Evolutionary conservation across 2,113 vertebrate species (phyloP), one percentile per base, ranked within the genome.

Genomic region (Passer montanus): DNA sequence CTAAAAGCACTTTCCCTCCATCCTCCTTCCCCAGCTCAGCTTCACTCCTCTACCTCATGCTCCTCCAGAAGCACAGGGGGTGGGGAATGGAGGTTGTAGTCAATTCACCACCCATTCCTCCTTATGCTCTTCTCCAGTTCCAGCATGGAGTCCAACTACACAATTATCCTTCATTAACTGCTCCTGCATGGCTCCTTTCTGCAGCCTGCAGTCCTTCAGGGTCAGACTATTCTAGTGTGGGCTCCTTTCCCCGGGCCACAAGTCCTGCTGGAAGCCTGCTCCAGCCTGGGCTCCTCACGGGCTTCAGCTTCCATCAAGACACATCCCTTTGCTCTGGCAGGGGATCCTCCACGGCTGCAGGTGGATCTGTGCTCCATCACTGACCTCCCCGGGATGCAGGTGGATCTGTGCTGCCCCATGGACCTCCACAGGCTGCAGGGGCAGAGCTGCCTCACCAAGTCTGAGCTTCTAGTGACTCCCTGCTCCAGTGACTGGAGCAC

Each of bases 291-390:
- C 37, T 68, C 10, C 56, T 62, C 55, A 47, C 0, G 0, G 6
- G 13, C 28, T 59, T 35, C 44, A 82, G 2, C 21, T 47, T 75
- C 26, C 18, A 7, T 39, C 50, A 59, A 50, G 19, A 8, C 15
- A 67, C 14, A 19, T 43, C 4, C 11, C 13, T 14, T 23, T 64
- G 26, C 22, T 37, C 7, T 0, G 2, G 4, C 0, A 0, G 39
- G 28, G 22, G 3, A 4, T 27, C 10, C 16, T 37, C 28, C 49
- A 11, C 0, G 0, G 15, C 63, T 78, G 20, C 28, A 55, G 46
- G 24, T 23, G 41, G 18, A 28, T 35, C 31, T 66, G 19, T 63
- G 30, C 6, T 63, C 15, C 26, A 11, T 7, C 3, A 2, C 8
- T 4, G 13, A 20, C 4, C 6, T 47, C 16, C 28, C 3, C 0